These are phyloP conservation scores for Aplocera efformata DNA, from an alignment of 2,888 invertebrate species.

Conservation along the genomic window DNA sequence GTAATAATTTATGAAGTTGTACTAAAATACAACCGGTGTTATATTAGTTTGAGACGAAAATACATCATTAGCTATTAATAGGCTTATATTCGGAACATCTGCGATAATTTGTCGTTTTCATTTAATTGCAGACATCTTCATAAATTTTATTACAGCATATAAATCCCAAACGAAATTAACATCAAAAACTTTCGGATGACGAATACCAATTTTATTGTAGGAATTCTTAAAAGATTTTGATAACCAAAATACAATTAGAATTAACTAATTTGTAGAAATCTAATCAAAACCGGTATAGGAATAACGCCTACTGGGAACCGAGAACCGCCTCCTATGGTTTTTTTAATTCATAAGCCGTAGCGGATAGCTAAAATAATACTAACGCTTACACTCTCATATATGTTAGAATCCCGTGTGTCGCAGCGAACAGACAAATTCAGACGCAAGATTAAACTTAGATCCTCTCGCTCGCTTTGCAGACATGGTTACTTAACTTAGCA, in stretches of 20 bases:
- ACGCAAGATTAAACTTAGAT: too few relatives aligned
- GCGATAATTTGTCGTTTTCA: constrained; percentile 7
- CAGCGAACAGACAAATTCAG: too few relatives aligned
- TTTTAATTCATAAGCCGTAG: constrained; percentile 34
- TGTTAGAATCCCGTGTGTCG: too few relatives aligned
- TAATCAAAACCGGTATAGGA: constrained; percentile 65
- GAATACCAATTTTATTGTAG: constrained; percentile 22
- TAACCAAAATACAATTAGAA: constrained; percentile 55
- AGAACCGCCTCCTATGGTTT: constrained; percentile 46
- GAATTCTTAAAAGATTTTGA: constrained; percentile 38
- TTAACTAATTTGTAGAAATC: constrained; percentile 64
- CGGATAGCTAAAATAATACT: constrained; percentile 15
- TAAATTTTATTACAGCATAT: constrained; percentile 9
- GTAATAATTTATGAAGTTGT: too few relatives aligned
- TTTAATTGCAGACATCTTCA: constrained; percentile 5
- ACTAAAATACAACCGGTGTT: neutral
- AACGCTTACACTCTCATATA: too few relatives aligned
- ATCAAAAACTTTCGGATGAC: constrained; percentile 17
- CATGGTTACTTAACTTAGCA: too few relatives aligned
- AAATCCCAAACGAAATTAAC: constrained; percentile 20
- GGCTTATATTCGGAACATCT: constrained; percentile 11
- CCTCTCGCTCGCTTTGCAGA: too few relatives aligned
- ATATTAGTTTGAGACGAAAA: neutral
- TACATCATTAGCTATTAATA: constrained; percentile 8
- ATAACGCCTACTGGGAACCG: constrained; percentile 55